These are phyloP conservation scores for Gadopsis marmoratus DNA, from an alignment of 2,797 vertebrate genomes.

Conservation along the genomic window DNA sequence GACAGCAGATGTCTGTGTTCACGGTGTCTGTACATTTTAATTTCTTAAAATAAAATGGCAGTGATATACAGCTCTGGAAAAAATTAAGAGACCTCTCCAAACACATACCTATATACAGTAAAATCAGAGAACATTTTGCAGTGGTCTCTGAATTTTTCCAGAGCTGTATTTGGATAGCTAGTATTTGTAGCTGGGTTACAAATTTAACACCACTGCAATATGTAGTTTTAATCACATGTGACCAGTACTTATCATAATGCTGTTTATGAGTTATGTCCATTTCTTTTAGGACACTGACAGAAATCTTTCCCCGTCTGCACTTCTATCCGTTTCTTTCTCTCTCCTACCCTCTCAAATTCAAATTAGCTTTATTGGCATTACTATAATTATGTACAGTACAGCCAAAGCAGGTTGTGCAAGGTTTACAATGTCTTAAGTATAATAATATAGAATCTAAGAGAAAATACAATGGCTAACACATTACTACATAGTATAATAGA, in stretches of 20 bases:
- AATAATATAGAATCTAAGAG: not conserved
- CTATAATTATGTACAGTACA: not conserved
- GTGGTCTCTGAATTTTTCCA: too few species aligned
- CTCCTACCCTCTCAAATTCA: not conserved
- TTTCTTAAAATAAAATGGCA: slow-evolving; percentile 1
- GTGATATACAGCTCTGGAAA: too few species aligned
- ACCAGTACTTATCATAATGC: not conserved
- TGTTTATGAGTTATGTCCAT: not conserved
- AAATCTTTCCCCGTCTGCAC: not conserved
- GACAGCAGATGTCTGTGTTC: not conserved
- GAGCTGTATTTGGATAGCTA: not conserved
- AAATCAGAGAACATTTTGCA: too few species aligned
- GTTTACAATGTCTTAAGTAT: too few species aligned
- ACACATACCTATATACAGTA: too few species aligned
- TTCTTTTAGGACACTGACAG: not conserved
- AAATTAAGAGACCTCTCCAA: too few species aligned
- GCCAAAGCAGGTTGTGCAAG: not conserved
- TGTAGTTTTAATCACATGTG: not conserved
- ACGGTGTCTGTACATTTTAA: not conserved
- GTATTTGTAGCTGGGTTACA: not conserved
- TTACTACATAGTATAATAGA: not conserved
- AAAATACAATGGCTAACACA: not conserved
- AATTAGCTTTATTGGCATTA: not conserved
- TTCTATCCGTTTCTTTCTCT: not conserved
- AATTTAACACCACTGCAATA: not conserved